Base-by-base conservation (phyloP, 2,797 vertebrate genomes). In the Propithecus deckenii region DNA sequence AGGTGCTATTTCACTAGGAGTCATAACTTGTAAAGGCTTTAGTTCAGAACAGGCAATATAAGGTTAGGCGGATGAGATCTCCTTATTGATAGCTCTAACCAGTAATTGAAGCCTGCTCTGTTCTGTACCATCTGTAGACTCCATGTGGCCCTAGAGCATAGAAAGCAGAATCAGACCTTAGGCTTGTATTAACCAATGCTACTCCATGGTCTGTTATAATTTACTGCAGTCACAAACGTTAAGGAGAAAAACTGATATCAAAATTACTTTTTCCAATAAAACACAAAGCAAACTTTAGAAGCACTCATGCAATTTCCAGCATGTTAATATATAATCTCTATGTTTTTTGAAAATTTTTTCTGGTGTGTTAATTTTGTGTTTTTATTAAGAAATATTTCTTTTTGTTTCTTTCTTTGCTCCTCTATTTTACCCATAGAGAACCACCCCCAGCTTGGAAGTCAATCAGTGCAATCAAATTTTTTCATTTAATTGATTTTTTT, bases 181-280 rank as follows among this genome's bases (percentile, higher is more conserved):
- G 81, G 91, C 32, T 35, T 1, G 0, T 9, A 95, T 96, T 84
- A 93, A 67, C 89, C 80, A 69, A 57, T 91, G 63, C n/a, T 94
- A 57, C 69, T 86, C 61, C 81, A n/a, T 41, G 30, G 22, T 28
- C 32, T 79, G 7, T 65, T 48, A 94, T 96, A 67, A 83, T 71
- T 96, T 88, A 84, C 59, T 1, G 15, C 63, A 95, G 95, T 80
- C 89, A 89, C 79, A 80, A 84, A 91, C 87, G 0, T 0, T 67
- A 32, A 11, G 22, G 20, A 46, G 69, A 71, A 94, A 97, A 94
- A 94, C 20, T 89, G 7, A 50, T 69, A 86, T 46, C 80, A 96
- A 97, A 96, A 94, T 89, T 55, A 89, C 20, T 90, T 30, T 95
- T 78, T 94, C 55, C 86, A 95, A 84, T 86, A 91, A 94, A 89